phyloP scores from a whole-genome alignment of 2,888 invertebrate genomes.

The Tridacna gigas region DNA sequence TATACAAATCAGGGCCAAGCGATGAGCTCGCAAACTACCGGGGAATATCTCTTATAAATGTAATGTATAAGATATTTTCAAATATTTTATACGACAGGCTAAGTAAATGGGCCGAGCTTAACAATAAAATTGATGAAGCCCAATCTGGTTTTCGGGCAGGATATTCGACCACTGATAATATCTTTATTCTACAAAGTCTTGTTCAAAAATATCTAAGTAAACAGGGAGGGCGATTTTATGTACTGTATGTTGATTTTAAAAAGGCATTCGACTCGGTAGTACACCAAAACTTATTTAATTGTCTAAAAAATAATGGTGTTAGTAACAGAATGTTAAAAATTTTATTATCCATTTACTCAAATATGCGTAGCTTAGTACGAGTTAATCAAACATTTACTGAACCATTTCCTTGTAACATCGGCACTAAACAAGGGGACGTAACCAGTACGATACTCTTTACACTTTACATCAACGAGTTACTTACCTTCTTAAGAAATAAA shows the following conservation, averaged over 20 bases:
- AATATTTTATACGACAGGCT: slow-evolving; percentile 1
- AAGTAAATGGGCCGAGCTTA: not conserved
- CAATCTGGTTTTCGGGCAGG: slow-evolving; percentile 1
- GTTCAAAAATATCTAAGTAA: slow-evolving; percentile 7
- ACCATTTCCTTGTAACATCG: slow-evolving; percentile 12
- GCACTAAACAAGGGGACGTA: slow-evolving; percentile 17
- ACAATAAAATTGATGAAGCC: slow-evolving; percentile 3
- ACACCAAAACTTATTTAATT: not conserved
- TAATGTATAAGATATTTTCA: slow-evolving; percentile 29
- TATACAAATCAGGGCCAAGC: slow-evolving; percentile 10
- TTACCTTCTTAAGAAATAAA: slow-evolving; percentile 6
- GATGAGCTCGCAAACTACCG: slow-evolving; percentile 34
- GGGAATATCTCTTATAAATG: slow-evolving; percentile 38
- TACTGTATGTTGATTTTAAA: slow-evolving; percentile 5
- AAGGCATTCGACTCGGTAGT: not conserved
- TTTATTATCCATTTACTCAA: not conserved
- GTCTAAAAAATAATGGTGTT: not conserved
- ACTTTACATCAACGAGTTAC: slow-evolving; percentile 19
- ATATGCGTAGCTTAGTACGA: not conserved
- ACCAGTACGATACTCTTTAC: slow-evolving; percentile 16
- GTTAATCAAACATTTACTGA: not conserved
- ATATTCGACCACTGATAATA: not conserved
- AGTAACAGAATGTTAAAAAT: not conserved
- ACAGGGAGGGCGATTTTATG: slow-evolving; percentile 10
- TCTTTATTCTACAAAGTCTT: not conserved